A percentile compares a stretch with the other conserved stretches of the same genome.
Evolutionary conservation across 2,888 invertebrate species (phyloP).

Genomic region (Amblyjoppa proteus): DNA sequence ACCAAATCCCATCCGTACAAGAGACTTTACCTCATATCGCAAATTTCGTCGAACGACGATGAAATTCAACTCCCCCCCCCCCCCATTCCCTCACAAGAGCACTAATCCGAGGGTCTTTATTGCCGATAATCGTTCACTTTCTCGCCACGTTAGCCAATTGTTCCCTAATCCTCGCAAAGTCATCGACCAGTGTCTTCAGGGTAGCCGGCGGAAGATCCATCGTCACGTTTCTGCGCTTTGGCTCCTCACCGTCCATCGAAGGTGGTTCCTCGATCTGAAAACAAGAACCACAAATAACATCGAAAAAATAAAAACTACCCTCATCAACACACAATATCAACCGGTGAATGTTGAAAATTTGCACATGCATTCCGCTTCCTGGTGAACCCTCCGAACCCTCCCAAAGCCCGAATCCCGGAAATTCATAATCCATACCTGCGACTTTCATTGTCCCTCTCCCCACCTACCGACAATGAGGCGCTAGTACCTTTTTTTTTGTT

Average conservation of each 20-base stretch:
- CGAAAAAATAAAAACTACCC: not conserved
- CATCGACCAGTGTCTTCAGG: constrained; percentile 70
- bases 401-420: not conserved
- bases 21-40: not conserved
- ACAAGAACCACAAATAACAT: not conserved
- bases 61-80: not conserved
- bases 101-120: not conserved
- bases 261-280: constrained; percentile 71
- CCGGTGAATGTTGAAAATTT: not conserved
- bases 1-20: not conserved
- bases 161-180: constrained; percentile 71
- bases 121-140: constrained; percentile 53
- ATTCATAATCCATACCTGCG: not conserved
- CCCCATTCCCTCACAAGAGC: not conserved
- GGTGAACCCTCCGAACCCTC: not conserved
- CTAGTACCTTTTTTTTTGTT: not conserved
- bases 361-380: not conserved
- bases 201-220: constrained; percentile 72
- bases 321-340: not conserved
- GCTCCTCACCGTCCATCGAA: constrained; percentile 55
- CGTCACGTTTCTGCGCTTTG: constrained; percentile 62
- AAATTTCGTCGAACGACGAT: not conserved
- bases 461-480: not conserved
- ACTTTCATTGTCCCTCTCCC: not conserved
- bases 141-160: constrained; percentile 71